These are phyloP conservation scores for Yponomeuta malinellus DNA, from an alignment of 2,888 invertebrate genomes.

Conservation along the genomic window DNA sequence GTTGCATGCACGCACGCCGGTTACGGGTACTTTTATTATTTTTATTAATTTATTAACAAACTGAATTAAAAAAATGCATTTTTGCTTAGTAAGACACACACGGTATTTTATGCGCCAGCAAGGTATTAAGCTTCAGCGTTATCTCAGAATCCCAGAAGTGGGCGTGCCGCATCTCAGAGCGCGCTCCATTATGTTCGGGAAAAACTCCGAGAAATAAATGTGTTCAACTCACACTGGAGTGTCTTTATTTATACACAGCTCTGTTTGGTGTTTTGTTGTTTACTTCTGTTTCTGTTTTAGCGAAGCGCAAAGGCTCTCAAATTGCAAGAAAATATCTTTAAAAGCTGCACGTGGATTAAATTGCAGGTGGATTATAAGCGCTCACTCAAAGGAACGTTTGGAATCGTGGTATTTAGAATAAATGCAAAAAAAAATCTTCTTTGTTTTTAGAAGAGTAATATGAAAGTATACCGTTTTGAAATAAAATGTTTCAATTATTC, in stretches of 20 bases:
- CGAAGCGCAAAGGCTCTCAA: neutral
- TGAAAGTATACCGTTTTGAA: no score
- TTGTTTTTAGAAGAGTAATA: no score
- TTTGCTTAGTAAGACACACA: no score
- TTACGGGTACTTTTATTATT: no score
- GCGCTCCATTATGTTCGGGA: conserved; percentile 8
- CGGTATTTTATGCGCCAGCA: neutral
- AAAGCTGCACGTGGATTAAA: neutral
- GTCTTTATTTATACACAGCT: conserved; percentile 4
- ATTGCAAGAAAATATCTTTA: neutral
- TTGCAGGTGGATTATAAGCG: neutral
- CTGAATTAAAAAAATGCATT: no score
- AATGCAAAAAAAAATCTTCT: no score
- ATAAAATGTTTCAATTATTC: no score
- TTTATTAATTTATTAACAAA: no score
- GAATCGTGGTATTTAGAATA: no score
- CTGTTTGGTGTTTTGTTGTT: neutral
- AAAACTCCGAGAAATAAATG: conserved; percentile 2
- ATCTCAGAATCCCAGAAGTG: neutral
- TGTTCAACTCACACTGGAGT: neutral
- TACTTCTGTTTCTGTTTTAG: neutral
- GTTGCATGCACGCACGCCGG: no score
- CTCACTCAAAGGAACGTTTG: no score
- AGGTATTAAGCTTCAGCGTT: neutral
- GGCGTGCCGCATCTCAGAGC: neutral